These are phyloP conservation scores for Mus musculus DNA, from an alignment of 2,113 vertebrate genomes.

Conservation along the genomic window GRCm39 chr11:14647001-14647500, in stretches of 20 bases:
- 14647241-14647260: background rate
- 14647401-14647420: background rate
- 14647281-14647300: background rate
- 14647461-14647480: background rate
- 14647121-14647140: background rate
- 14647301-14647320: background rate
- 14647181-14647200: background rate
- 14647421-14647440: background rate
- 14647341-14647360: background rate
- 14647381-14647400: background rate
- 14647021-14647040: background rate
- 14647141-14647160: background rate
- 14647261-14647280: background rate
- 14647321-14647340: background rate
- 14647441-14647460: background rate
- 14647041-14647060: background rate
- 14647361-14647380: background rate
- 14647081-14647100: background rate
- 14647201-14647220: background rate
- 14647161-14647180: background rate
- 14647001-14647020: background rate
- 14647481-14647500: background rate
- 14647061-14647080: background rate
- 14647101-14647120: background rate
- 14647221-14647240: background rate